These are phyloP conservation scores for Arenaria interpres DNA, from an alignment of 2,113 vertebrate species.

Conservation along the genomic window DNA sequence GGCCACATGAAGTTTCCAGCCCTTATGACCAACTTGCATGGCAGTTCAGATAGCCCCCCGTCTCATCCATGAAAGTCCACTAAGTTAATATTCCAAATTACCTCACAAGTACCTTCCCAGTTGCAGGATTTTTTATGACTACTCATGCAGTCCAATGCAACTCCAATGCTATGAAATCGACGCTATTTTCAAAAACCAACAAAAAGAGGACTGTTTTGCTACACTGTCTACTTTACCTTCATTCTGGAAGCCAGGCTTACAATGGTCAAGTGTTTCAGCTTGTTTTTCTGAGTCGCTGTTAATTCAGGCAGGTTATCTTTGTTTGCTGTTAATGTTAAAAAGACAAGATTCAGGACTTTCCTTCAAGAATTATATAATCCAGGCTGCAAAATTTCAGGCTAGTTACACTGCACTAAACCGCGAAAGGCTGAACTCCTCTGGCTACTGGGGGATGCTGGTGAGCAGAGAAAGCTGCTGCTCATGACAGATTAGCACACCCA, in stretches of 20 bases:
- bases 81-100: not conserved
- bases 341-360: conserved; percentile 39
- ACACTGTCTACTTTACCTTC: conserved; percentile 72
- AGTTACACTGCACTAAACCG: not conserved
- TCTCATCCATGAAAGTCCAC: not conserved
- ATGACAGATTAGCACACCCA: not conserved
- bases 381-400: not conserved
- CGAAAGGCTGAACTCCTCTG: not conserved
- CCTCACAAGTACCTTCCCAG: not conserved
- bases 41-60: not conserved
- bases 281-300: conserved; percentile 82
- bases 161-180: not conserved
- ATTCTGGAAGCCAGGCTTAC: conserved; percentile 84
- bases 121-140: not conserved
- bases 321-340: conserved; percentile 74
- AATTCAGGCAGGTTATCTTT: conserved; percentile 82
- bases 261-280: conserved; percentile 86
- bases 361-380: not conserved
- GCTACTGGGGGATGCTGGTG: not conserved
- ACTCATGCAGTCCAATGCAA: not conserved
- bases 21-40: not conserved
- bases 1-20: not conserved
- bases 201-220: not conserved
- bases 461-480: not conserved
- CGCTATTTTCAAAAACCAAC: not conserved